Percentiles rank a stretch among this genome's conserved stretches.
Conservation (phyloP, 1,140 invertebrate genomes). For the Neotoxoptera formosana region DNA sequence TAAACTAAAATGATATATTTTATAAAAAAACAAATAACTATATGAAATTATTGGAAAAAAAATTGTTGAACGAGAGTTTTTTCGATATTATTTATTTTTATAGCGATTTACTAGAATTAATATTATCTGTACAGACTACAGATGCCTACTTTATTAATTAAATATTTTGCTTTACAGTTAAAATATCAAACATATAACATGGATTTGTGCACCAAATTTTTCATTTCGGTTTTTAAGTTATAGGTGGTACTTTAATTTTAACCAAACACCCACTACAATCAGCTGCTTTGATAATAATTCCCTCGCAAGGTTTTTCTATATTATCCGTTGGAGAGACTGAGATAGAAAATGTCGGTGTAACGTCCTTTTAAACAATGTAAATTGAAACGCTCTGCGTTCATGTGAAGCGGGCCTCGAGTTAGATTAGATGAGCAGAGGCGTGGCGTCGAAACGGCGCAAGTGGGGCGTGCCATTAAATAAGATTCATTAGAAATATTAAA, state of each 20-base stretch:
- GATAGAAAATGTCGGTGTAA: background rate
- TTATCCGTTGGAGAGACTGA: background rate
- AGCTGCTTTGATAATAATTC: background rate
- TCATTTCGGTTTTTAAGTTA: background rate
- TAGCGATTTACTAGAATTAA: background rate
- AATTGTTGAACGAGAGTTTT: background rate
- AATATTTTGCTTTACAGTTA: background rate
- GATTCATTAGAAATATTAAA: background rate
- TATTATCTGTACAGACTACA: background rate
- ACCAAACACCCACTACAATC: background rate
- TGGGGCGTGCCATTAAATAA: background rate
- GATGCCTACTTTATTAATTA: background rate
- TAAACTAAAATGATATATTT: background rate
- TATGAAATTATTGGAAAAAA: background rate
- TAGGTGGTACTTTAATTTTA: background rate
- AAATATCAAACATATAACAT: background rate
- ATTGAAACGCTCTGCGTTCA: background rate
- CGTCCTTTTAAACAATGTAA: constrained; percentile 17
- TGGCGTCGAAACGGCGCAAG: background rate
- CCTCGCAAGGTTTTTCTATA: background rate
- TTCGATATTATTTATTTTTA: background rate
- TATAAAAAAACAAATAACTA: background rate
- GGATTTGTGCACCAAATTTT: background rate
- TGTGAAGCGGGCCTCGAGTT: background rate
- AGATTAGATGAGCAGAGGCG: background rate